Base-by-base conservation (phyloP, 2,113 vertebrate genomes). In the Noctilio leporinus region DNA sequence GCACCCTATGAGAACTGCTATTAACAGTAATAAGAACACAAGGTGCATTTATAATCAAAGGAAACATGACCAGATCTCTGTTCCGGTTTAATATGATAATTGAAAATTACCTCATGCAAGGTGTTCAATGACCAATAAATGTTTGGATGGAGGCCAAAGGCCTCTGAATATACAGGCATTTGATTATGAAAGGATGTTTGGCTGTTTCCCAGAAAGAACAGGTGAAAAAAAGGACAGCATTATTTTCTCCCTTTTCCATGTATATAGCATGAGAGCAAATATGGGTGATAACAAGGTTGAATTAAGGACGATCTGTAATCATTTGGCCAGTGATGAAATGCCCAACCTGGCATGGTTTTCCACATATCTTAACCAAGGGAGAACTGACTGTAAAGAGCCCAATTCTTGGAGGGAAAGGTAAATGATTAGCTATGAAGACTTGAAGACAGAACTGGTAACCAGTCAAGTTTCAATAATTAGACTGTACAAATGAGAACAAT, bases 61-160 rank as follows among this genome's bases (percentile, higher is more conserved):
- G 82, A 93, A 94, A 96, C 95, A 95, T 30, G 40, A 97, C 81
- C 65, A 95, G 81, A 88, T 95, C 75, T 81, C 72, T 65, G 33
- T 84, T 93, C 87, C 3, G 2, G 95, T 96, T 97, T 97, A 97
- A 97, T 97, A 97, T 96, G 92, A 96, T 97, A 97, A 97, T 96
- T 97, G 96, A 97, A 96, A 97, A 96, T 96, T 97, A 97, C 96
- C 96, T 97, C 96, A 97, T 96, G 93, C 97, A 96, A 97, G 97
- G 97, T 97, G 97, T 96, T 96, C 96, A 93, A 95, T 97, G 96
- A 97, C 97, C 96, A 97, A 97, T 96, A 97, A 97, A 90, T 89
- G 93, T 95, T 95, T 97, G 97, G 97, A 90, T 64, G 86, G 75
- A 95, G 67, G 95, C 96, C 97, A 97, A 14, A 82, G 95, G 73